Evolutionary conservation across 2,797 vertebrate genomes (phyloP), one percentile per base, ranked within the genome.

Genomic region (Parauchenoglanis ngamensis): DNA sequence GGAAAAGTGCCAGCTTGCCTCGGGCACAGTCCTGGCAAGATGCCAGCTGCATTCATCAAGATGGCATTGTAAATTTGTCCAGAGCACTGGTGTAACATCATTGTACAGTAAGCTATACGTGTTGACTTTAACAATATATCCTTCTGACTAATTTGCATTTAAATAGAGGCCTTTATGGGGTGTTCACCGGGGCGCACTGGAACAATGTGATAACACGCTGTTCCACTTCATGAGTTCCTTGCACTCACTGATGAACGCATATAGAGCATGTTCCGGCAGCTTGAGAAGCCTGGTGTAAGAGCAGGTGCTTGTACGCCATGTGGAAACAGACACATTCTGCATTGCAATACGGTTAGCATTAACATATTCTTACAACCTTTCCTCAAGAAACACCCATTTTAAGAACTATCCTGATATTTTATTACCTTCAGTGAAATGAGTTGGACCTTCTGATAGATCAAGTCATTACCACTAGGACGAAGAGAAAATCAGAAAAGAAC

Each of bases 191-290:
- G 67, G 85, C 59, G 10, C 88, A 28, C 78, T 70, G 78, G 77
- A 89, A 89, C 89, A 89, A 72, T 87, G 80, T 84, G 86, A 90
- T 87, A 88, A 90, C 88, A 86, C 57, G 59, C 76, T 83, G 85
- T 49, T 63, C 46, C 83, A 57, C 80, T 54, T 68, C 81, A 68
- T 21, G 44, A 68, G 63, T 83, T 31, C 81, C 81, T 83, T 46
- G 5, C 63, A 21, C 40, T 83, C n/a, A 54, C 63, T 31, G 46
- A 35, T 54, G 63, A 83, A 52, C 2, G 63, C n/a, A 31, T 67
- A 67, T 28, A 31, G 15, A 83, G n/a, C 80, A 83, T 0, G 8
- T 54, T 83, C 49, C 3, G 17, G 63, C 19, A 67, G 17, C 46
- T 68, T 28, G 23, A 21, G 59, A 49, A 49, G 25, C 25, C 79